Percentiles rank a stretch among this genome's conserved stretches.
Evolutionary conservation across 2,797 vertebrate species (phyloP).

Genomic region (Mycteria americana): DNA sequence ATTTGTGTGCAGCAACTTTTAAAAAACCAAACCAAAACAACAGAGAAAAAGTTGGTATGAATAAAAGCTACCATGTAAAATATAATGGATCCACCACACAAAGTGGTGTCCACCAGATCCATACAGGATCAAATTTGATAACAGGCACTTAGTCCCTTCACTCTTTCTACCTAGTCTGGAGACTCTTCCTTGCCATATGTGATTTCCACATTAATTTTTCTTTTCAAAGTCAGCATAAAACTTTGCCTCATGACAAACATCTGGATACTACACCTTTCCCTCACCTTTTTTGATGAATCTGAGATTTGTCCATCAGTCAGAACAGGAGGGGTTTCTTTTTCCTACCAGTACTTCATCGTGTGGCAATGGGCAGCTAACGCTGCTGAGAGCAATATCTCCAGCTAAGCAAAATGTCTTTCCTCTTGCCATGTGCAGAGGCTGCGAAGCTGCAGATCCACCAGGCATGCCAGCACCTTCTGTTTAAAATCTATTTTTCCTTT

Average conservation of each 20-base stretch:
- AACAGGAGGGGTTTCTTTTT: neutral
- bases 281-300: neutral
- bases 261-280: neutral
- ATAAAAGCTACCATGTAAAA: neutral
- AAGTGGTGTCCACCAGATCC: neutral
- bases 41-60: rapidly evolving
- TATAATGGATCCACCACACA: neutral
- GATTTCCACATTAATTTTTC: neutral
- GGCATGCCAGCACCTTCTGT: conserved; percentile 52
- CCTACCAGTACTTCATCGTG: neutral
- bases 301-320: neutral
- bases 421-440: neutral
- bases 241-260: neutral
- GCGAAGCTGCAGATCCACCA: conserved; percentile 33
- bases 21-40: neutral
- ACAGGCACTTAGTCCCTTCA: neutral
- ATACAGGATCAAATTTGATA: neutral
- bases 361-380: neutral
- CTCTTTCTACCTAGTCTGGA: neutral
- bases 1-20: neutral
- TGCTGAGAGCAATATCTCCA: neutral
- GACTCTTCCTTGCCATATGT: neutral
- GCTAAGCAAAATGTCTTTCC: neutral
- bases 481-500: conserved; percentile 61
- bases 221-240: neutral